Percentiles rank a stretch among this genome's conserved stretches.
Evolutionary conservation across 2,888 invertebrate genomes (phyloP).

Genomic region (Leptinotarsa rubiginosa): DNA sequence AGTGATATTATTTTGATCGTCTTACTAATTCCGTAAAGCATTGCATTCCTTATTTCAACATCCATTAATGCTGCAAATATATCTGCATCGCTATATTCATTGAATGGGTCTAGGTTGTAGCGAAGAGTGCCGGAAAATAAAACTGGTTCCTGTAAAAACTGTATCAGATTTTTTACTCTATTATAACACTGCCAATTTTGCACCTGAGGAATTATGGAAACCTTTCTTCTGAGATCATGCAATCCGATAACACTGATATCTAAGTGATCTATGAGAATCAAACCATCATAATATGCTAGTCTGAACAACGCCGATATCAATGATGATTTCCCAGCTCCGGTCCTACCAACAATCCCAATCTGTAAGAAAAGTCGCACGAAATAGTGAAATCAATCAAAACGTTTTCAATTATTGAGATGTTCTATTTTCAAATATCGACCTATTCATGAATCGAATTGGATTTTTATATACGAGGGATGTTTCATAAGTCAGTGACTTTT

Average conservation of each 20-base stretch:
- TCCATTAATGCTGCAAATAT: constrained; percentile 58
- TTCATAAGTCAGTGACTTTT: too few species aligned
- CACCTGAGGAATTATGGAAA: constrained; percentile 75
- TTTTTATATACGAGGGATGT: too few species aligned
- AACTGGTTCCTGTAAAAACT: constrained; percentile 72
- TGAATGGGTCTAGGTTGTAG: constrained; percentile 76
- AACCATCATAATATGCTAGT: constrained; percentile 69
- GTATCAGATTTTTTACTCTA: not conserved
- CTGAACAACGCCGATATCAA: constrained; percentile 71
- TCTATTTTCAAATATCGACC: not conserved
- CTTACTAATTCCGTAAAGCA: constrained; percentile 63
- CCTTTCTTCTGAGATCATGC: constrained; percentile 69
- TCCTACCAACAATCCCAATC: constrained; percentile 71
- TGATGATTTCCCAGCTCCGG: constrained; percentile 72
- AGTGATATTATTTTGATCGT: too few species aligned
- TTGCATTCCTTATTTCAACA: constrained; percentile 68
- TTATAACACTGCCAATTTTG: not conserved
- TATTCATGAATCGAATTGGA: not conserved
- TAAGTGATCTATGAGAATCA: constrained; percentile 69
- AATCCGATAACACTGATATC: constrained; percentile 67
- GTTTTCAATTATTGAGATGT: too few species aligned
- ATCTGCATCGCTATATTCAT: constrained; percentile 63
- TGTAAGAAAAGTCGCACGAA: constrained; percentile 42
- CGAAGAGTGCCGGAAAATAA: constrained; percentile 75
- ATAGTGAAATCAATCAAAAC: not conserved